Evolutionary conservation across 2,888 invertebrate genomes (phyloP).

Genomic region (Patella ulyssiponensis): DNA sequence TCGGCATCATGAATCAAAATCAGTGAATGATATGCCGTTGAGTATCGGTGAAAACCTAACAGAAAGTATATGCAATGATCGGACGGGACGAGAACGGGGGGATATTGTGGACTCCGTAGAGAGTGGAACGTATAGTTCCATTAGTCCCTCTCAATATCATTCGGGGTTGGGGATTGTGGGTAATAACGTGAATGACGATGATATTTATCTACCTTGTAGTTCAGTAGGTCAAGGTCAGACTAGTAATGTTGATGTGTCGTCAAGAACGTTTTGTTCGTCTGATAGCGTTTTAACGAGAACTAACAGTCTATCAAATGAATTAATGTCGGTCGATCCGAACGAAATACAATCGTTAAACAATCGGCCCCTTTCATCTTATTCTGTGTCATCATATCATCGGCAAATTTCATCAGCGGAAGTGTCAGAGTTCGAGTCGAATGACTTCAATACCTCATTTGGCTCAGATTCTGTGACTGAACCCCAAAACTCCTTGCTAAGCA

Average conservation of each 20-base stretch:
- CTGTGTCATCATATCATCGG: not conserved
- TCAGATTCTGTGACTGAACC: constrained; percentile 25
- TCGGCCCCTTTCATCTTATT: not conserved
- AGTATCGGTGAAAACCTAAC: not conserved
- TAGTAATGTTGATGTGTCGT: not conserved
- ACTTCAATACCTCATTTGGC: constrained; percentile 33
- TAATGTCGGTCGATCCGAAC: not conserved
- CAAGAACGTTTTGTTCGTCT: not conserved
- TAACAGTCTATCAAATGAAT: not conserved
- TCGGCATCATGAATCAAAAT: constrained; percentile 1
- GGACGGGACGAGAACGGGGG: not conserved
- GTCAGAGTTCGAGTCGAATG: constrained; percentile 3
- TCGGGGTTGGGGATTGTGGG: not conserved
- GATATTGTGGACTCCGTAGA: not conserved
- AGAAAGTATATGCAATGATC: constrained; percentile 8
- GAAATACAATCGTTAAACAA: not conserved
- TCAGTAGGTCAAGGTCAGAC: not conserved
- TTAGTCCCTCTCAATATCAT: not conserved
- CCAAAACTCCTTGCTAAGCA: constrained; percentile 42
- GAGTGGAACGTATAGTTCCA: not conserved
- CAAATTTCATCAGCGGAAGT: constrained; percentile 4
- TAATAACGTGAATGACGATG: not conserved
- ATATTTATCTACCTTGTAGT: not conserved
- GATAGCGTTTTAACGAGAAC: not conserved
- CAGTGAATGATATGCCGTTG: not conserved